Percentiles rank a stretch among this genome's conserved stretches.
phyloP scores from a whole-genome alignment of 1,140 invertebrate species.

The Leptinotarsa defecta region DNA sequence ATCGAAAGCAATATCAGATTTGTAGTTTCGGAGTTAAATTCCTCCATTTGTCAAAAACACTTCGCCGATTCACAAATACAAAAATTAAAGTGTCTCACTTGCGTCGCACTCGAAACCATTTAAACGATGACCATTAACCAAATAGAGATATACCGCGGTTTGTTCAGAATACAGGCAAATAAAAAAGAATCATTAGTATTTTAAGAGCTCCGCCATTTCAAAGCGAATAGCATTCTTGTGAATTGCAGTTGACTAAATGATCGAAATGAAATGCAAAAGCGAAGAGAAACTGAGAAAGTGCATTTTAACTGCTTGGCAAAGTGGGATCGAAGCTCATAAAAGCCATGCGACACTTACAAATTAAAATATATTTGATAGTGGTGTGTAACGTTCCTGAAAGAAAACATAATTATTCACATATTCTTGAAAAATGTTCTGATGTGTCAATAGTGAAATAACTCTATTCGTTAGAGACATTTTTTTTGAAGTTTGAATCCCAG shows the following conservation, averaged over 20 bases:
- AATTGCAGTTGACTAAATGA: constrained; percentile 4
- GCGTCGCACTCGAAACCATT: too few relatives aligned
- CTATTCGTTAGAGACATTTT: too few relatives aligned
- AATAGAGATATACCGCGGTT: neutral
- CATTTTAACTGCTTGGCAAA: constrained; percentile 8
- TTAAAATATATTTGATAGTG: constrained; percentile 36
- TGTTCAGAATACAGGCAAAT: neutral
- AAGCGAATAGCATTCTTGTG: neutral
- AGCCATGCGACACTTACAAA: constrained; percentile 29
- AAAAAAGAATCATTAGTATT: neutral
- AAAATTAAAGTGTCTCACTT: too few relatives aligned
- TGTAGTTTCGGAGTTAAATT: too few relatives aligned
- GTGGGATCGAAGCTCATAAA: neutral
- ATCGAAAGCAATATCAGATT: too few relatives aligned
- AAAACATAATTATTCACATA: constrained; percentile 22
- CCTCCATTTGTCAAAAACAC: too few relatives aligned
- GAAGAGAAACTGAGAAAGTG: constrained; percentile 6
- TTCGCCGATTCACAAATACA: too few relatives aligned
- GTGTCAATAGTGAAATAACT: too few relatives aligned
- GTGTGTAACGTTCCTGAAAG: constrained; percentile 40
- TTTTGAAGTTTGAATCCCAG: too few relatives aligned
- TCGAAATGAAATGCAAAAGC: neutral
- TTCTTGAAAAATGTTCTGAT: neutral
- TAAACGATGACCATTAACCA: neutral
- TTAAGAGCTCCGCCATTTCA: neutral